These are phyloP conservation scores for Chrysogorgia sp. DNA, from an alignment of 92 coral and sea anemone genomes.

Conservation along the genomic window DNA sequence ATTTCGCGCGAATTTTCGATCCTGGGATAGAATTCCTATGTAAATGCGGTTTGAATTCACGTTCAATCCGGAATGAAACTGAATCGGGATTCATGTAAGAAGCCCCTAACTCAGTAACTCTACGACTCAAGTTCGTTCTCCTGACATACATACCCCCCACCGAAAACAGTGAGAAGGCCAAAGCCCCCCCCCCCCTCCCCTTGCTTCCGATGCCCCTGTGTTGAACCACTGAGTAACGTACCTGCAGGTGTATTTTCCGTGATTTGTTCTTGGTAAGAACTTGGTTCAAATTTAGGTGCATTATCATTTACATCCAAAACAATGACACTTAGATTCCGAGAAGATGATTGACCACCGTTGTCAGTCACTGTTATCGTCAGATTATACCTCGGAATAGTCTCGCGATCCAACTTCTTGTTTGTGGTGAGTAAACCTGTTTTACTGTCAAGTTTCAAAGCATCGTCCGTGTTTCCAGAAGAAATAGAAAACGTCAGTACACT, in stretches of 20 bases:
- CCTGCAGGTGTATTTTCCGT: slow-evolving; percentile 28
- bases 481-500: slow-evolving; percentile 49
- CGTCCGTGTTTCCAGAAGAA: slow-evolving; percentile 64
- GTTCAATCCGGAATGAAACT: too few species aligned
- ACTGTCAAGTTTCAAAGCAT: slow-evolving; percentile 61
- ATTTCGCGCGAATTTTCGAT: too few species aligned
- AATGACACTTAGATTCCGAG: slow-evolving; percentile 18
- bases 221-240: neutral
- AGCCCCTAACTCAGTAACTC: too few species aligned
- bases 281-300: slow-evolving; percentile 17
- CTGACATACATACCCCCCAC: too few species aligned
- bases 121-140: too few species aligned
- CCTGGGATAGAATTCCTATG: too few species aligned
- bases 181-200: too few species aligned
- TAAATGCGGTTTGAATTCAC: too few species aligned
- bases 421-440: slow-evolving; percentile 80
- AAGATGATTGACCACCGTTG: slow-evolving; percentile 14
- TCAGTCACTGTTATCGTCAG: slow-evolving; percentile 60
- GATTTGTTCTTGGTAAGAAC: neutral
- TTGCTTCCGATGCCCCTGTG: too few species aligned
- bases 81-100: too few species aligned
- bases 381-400: slow-evolving; percentile 64
- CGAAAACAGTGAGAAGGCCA: too few species aligned
- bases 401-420: slow-evolving; percentile 74
- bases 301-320: slow-evolving; percentile 38